Percentiles rank a stretch among this genome's conserved stretches.
Conservation (phyloP, 2,113 vertebrate genomes). For the Anas platyrhynchos region DNA sequence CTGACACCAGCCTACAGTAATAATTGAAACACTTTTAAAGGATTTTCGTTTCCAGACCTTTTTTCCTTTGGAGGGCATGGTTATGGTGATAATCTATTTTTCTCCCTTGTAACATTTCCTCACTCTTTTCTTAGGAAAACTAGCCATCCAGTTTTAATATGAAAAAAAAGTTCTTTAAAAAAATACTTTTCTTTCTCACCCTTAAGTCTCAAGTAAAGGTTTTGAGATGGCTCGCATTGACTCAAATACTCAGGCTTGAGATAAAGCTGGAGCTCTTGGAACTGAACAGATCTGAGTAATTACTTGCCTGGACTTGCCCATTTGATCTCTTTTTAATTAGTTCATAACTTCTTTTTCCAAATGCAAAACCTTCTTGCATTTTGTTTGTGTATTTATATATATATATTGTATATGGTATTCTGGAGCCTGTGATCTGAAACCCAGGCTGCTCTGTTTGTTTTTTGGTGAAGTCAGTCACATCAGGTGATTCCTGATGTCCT, state of each 20-base stretch:
- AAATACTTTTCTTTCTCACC: background rate
- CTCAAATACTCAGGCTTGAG: background rate
- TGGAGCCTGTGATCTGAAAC: background rate
- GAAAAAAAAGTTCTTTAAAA: background rate
- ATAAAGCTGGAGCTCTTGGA: background rate
- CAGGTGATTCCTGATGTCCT: background rate
- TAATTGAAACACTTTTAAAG: background rate
- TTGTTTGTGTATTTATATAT: background rate
- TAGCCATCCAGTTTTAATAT: background rate
- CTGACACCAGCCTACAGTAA: background rate
- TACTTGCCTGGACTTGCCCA: conserved; percentile 20
- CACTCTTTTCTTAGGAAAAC: background rate
- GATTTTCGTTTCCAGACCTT: background rate
- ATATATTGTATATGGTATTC: background rate
- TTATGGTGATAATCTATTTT: background rate
- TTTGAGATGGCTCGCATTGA: background rate
- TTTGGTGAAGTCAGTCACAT: background rate
- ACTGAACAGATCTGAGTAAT: background rate
- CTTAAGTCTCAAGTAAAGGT: background rate
- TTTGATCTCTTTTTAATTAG: conserved; percentile 29
- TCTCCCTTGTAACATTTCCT: background rate
- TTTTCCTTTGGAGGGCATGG: background rate
- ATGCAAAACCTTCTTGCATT: background rate
- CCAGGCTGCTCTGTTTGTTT: background rate
- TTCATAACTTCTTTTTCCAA: background rate